Base-by-base conservation (phyloP, 2,113 vertebrate species). In the Takifugu bimaculatus region DNA sequence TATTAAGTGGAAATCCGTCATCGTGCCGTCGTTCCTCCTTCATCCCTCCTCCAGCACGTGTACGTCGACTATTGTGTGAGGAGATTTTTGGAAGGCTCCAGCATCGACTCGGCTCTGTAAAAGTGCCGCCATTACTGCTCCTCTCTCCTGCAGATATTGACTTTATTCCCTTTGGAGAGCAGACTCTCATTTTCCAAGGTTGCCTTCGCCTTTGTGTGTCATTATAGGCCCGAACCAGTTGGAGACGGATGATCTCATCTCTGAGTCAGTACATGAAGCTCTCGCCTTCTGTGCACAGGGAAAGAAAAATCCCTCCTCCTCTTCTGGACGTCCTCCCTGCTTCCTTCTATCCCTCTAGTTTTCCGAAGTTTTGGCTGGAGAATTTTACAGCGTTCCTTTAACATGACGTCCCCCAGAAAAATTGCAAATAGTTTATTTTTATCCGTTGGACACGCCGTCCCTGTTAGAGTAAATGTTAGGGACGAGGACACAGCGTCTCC, bases 1-100 rank as follows among this genome's bases (percentile, higher is more conserved):
- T 85, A 85, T 85, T 80, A 78, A 84, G 81, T 49, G 60, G 85
- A 88, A 85, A 88, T 83, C 78, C 77, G 72, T 27, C 60, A 60
- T 63, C 75, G 68, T 73, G 77, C 60, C 56, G 79, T 64, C 63
- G 69, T 70, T 80, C 75, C 75, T 63, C 54, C 69, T 64, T 82
- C 80, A 84, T 72, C 72, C 79, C 60, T 68, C 50, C 53, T 35
- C 61, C 65, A 62, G 74, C 74, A 80, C 82, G 77, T 71, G 82
- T 69, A 60, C 77, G 71, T 78, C 71, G 69, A 70, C 72, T 80
- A 80, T 86, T 85, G 77, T 85, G 0, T 60, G 58, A 75, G 77
- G 63, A 68, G 71, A 72, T 80, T 83, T 79, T 50, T 58, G 68
- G n/a, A 39, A 83, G 72, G 68, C 71, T 50, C 77, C 35, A 1